phyloP scores from a whole-genome alignment of 2,797 vertebrate genomes.

The Megaceryle alcyon region DNA sequence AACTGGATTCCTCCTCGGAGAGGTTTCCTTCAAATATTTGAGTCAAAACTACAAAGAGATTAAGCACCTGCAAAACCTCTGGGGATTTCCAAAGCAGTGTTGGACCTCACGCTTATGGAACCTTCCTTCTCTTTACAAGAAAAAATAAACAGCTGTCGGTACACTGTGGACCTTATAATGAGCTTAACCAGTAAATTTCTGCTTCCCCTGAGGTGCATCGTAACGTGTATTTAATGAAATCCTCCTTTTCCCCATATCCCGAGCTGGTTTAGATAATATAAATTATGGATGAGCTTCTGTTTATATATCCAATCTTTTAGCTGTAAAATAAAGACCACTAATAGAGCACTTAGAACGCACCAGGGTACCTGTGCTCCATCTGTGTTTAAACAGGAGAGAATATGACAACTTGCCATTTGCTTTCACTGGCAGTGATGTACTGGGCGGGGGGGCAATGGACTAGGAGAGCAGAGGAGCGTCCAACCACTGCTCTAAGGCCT shows the following conservation, averaged over 20 bases:
- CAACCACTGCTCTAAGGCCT: background rate
- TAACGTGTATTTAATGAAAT: constrained; percentile 61
- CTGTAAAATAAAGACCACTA: constrained; percentile 40
- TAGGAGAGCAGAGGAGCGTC: background rate
- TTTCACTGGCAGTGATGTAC: background rate
- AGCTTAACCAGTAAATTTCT: constrained; percentile 34
- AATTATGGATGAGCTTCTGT: constrained; percentile 53
- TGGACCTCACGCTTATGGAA: background rate
- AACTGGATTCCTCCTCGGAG: background rate
- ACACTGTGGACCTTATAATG: constrained; percentile 3
- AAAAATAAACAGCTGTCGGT: background rate
- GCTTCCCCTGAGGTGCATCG: constrained; percentile 10
- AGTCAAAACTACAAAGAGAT: background rate
- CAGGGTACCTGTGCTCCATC: background rate
- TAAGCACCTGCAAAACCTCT: background rate
- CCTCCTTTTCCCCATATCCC: constrained; percentile 5
- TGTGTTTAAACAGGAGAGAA: background rate
- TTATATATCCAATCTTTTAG: constrained; percentile 40
- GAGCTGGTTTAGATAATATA: constrained; percentile 36
- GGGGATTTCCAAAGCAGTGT: background rate
- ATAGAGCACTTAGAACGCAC: constrained; percentile 10
- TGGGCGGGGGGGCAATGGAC: background rate
- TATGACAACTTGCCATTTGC: background rate
- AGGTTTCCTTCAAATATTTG: background rate
- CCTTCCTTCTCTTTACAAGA: background rate